Evolutionary conservation across 2,888 invertebrate species (phyloP).

Genomic region (Cremastobaeus sp.): DNA sequence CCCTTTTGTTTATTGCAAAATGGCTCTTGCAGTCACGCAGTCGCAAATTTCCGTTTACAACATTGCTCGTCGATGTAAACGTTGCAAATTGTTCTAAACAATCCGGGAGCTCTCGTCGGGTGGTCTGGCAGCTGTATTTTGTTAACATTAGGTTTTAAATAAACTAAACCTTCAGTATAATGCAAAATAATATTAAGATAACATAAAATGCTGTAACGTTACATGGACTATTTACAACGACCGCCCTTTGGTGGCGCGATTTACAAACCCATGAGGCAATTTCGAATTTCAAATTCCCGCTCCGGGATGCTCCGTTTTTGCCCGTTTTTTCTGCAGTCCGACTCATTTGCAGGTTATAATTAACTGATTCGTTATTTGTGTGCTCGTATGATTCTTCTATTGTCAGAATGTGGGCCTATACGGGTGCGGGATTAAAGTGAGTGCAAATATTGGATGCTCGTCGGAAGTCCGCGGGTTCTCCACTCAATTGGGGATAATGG

Average conservation of each 20-base stretch:
- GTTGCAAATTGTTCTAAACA: slow-evolving; percentile 35
- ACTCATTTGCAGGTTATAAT: too few species aligned
- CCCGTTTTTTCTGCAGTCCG: too few species aligned
- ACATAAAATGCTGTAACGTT: slow-evolving; percentile 61
- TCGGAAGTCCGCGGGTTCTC: too few species aligned
- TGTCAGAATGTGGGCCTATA: too few species aligned
- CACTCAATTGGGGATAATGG: too few species aligned
- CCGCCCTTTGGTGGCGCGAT: slow-evolving; percentile 45
- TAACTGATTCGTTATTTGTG: too few species aligned
- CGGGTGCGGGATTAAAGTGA: too few species aligned
- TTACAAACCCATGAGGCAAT: slow-evolving; percentile 51
- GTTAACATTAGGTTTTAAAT: slow-evolving; percentile 50
- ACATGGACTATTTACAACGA: slow-evolving; percentile 57
- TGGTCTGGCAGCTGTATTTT: slow-evolving; percentile 14
- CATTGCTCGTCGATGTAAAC: not conserved
- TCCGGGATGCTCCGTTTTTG: too few species aligned
- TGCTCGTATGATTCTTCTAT: too few species aligned
- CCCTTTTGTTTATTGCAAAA: not conserved
- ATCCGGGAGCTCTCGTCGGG: slow-evolving; percentile 1
- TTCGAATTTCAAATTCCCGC: too few species aligned
- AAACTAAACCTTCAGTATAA: slow-evolving; percentile 53
- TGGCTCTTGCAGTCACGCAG: not conserved
- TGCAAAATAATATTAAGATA: slow-evolving; percentile 59
- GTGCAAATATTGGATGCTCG: too few species aligned
- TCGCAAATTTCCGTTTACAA: not conserved